Percentiles rank a stretch among this genome's conserved stretches.
Evolutionary conservation across 2,113 vertebrate species (phyloP).

Genomic region (Myotis lucifugus): DNA sequence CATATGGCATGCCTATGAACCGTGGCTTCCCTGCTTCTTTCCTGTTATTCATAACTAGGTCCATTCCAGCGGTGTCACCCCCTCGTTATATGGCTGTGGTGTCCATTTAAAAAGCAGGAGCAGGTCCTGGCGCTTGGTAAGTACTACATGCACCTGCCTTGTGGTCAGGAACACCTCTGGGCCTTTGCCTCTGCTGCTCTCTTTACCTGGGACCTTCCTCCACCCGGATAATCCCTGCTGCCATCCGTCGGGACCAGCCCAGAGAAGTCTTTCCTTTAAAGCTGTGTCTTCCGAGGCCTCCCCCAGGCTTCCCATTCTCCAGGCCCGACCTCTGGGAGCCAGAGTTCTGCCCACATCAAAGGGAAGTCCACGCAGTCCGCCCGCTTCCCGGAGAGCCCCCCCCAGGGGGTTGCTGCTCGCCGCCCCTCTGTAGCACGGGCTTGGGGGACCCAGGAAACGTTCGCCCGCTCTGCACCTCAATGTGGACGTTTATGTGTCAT

Average conservation of each 20-base stretch:
- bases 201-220: neutral
- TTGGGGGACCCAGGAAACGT: neutral
- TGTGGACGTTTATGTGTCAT: neutral
- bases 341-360: neutral
- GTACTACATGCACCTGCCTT: neutral
- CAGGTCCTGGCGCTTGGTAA: neutral
- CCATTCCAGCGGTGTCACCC: too few species aligned
- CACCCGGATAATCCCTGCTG: neutral
- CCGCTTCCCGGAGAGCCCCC: too few species aligned
- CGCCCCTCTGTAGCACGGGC: neutral
- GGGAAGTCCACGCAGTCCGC: neutral
- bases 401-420: too few species aligned
- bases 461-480: neutral
- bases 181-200: neutral
- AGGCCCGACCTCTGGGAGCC: neutral
- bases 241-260: neutral
- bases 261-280: neutral
- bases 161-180: neutral
- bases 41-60: too few species aligned
- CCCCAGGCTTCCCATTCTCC: neutral
- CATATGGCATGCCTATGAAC: too few species aligned
- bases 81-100: neutral
- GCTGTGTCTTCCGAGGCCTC: neutral
- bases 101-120: too few species aligned
- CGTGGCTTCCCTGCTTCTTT: too few species aligned